Evolutionary conservation across 2,888 invertebrate genomes (phyloP), one percentile per base, ranked within the genome.

Genomic region (Ormyrus nitidulus): DNA sequence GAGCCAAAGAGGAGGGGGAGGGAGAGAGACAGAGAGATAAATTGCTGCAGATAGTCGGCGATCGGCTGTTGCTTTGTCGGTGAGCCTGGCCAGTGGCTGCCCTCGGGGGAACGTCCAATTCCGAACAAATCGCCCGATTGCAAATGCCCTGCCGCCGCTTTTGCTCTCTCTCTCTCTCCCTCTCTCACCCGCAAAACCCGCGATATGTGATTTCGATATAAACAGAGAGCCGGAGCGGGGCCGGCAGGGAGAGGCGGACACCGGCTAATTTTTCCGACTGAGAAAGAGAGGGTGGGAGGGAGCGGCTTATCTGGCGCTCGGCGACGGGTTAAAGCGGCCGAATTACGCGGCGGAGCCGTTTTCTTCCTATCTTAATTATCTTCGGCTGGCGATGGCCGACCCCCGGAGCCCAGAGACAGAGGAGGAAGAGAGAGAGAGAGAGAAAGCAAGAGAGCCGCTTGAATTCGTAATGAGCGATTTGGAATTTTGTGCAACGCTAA

Each of bases 41-140:
- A 77, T 77, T 77, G 70, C 53, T 34, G 76, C 69, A 77, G 76
- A 77, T 77, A 77, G 76, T 34, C n/a, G 11, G 51, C 34, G 58
- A 65, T 65, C 49, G 48, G 56, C 65, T 69, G 61, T 68, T 68
- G 75, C 66, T 68, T 44, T 49, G 51, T 34, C 44, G n/a, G 48
- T 44, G 34, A 5, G n/a, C 5, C 44, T 34, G n/a, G 49, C 48
- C 54, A 61, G 51, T 46, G 73, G 70, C 73, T 48, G 34, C 51
- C 64, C 73, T 8, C 70, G 13, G 54, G 64, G 73, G 64, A 68
- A 46, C 51, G 68, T 54, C 76, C 69, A 70, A 77, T 77, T 77
- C 49, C 62, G 53, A 77, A 77, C 64, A 77, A 77, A 77, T 77
- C 70, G 76, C 54, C 48, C 76, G 74, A 58, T 74, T 74, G 74